Percentiles rank a stretch among this genome's conserved stretches.
Conservation (phyloP, 2,888 invertebrate species). For the Cerastoderma edule region DNA sequence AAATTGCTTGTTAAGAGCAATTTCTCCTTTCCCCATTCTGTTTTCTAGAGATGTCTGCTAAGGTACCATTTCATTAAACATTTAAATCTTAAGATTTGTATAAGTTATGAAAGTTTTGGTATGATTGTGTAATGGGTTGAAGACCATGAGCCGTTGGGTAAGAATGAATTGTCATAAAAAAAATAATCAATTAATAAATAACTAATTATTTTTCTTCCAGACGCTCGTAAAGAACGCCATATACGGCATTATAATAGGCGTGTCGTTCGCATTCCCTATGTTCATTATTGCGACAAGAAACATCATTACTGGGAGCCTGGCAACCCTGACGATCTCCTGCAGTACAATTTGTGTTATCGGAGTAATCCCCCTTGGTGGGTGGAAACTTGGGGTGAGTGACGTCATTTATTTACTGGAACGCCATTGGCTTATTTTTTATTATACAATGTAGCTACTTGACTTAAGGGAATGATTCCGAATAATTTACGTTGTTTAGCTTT, state of each 20-base stretch:
- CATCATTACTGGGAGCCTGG: constrained; percentile 75
- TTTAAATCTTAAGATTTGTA: neutral
- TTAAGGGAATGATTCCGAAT: neutral
- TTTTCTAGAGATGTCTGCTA: neutral
- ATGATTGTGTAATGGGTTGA: neutral
- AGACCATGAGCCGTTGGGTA: neutral
- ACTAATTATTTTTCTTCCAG: constrained; percentile 45
- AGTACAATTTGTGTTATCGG: constrained; percentile 78
- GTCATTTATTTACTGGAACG: neutral
- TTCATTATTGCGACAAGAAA: constrained; percentile 77
- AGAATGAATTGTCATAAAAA: neutral
- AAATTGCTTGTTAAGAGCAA: neutral
- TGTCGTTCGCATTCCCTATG: constrained; percentile 75
- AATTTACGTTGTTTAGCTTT: neutral
- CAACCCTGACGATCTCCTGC: constrained; percentile 75
- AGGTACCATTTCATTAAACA: neutral
- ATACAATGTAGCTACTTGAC: too few relatives aligned
- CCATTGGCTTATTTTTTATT: too few relatives aligned
- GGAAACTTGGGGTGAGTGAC: constrained; percentile 79
- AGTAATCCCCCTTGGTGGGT: constrained; percentile 78
- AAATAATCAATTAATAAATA: too few relatives aligned
- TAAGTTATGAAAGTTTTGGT: neutral
- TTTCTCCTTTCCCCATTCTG: neutral
- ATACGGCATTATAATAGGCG: constrained; percentile 75
- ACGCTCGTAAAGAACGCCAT: constrained; percentile 73